Percentiles rank a stretch among this genome's conserved stretches.
Evolutionary conservation across 2,888 invertebrate species (phyloP).

Genomic region (Macrosiphum euphorbiae): DNA sequence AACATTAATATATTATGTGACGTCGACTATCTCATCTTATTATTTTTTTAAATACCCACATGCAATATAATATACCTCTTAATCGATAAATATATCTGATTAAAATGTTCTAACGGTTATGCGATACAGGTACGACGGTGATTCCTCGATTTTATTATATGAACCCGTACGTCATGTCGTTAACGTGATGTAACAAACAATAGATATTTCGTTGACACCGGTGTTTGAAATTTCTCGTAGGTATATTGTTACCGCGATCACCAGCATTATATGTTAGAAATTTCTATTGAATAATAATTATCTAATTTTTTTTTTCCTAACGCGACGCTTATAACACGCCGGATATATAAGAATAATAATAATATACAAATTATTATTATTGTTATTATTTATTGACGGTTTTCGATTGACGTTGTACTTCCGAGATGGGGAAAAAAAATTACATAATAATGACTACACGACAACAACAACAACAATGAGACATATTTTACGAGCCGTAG

Average conservation of each 20-base stretch:
- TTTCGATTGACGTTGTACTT: not conserved
- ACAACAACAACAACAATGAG: not conserved
- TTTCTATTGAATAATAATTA: slow-evolving; percentile 31
- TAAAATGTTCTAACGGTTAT: not conserved
- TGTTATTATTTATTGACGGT: not conserved
- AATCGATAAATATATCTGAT: not conserved
- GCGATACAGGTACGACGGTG: not conserved
- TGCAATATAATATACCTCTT: not conserved
- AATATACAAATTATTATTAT: slow-evolving; percentile 9
- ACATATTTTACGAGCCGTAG: not conserved
- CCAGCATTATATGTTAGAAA: slow-evolving; percentile 14
- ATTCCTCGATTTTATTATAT: not conserved
- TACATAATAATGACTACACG: not conserved
- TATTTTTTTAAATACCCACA: not conserved
- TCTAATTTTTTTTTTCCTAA: slow-evolving; percentile 3
- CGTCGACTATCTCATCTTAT: not conserved
- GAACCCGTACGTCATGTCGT: slow-evolving; percentile 38
- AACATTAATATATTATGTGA: not conserved
- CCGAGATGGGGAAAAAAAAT: not conserved
- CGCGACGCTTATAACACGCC: not conserved
- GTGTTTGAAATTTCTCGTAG: not conserved
- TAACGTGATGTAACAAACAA: slow-evolving; percentile 42
- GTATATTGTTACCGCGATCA: not conserved
- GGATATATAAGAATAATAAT: not conserved
- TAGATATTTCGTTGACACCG: not conserved